Base-by-base conservation (phyloP, 2,113 vertebrate genomes). In the Brachirus orientalis region DNA sequence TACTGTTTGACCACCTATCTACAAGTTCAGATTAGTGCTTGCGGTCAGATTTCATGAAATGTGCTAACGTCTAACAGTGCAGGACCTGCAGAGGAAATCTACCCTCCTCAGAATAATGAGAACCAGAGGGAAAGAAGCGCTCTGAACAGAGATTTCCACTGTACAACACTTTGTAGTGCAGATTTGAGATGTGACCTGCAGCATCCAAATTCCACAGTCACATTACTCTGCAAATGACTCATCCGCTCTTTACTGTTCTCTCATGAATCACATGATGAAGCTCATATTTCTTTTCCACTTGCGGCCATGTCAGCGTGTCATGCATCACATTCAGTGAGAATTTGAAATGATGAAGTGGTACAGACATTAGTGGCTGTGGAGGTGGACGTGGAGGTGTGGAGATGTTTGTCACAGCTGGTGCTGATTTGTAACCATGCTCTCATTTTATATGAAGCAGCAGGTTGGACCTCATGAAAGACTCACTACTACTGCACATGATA, bases 211-310 rank as follows among this genome's bases (percentile, higher is more conserved):
- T 58, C 35, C 60, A 62, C 57, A 58, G 44, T 69, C 79, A 80
- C 52, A 41, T 46, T 43, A 51, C 77, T 75, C 8, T 82, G 50
- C 18, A 52, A 57, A 60, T 85, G 82, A 87, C 83, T 87, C 83
- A 86, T 89, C 72, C 72, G 69, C 36, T 80, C 77, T 81, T 55
- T 28, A 28, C 28, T 28, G 28, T 5, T 79, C 55, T 77, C 81
- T 81, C 66, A 74, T 83, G 80, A 88, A 72, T 88, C 84, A 84
- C n/a, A 33, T 66, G 54, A 59, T 68, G 63, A 62, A 78, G 75
- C 74, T 86, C 66, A 20, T 64, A 57, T 80, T 88, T 63, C 67
- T 3, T 28, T 56, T 43, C 14, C 40, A 48, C 77, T 66, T 62
- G 60, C 46, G 38, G 35, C 75, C 70, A 38, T 66, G 43, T 68